Conservation (phyloP, 2,113 vertebrate genomes). For the Pogonocichla stellata region DNA sequence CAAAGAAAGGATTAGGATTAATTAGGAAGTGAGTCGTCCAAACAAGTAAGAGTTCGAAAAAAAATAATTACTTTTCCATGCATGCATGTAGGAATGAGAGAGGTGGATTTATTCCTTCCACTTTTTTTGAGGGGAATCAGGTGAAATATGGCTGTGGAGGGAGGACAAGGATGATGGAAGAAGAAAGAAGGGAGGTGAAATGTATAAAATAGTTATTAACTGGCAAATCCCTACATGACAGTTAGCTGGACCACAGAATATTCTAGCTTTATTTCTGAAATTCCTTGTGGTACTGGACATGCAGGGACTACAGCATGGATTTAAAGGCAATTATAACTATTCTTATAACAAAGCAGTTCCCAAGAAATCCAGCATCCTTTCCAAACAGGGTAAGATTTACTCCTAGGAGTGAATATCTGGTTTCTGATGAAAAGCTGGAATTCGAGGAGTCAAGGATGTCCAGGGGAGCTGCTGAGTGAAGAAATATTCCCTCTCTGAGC, state of each 20-base stretch:
- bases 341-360: not conserved
- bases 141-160: not conserved
- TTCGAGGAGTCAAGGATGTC: not conserved
- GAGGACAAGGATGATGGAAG: not conserved
- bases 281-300: not conserved
- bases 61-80: slow-evolving; percentile 23
- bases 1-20: slow-evolving; percentile 55
- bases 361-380: not conserved
- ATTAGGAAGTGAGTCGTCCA: not conserved
- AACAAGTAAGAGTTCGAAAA: slow-evolving; percentile 5
- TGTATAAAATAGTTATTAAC: not conserved
- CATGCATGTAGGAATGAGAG: not conserved
- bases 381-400: not conserved
- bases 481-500: not conserved
- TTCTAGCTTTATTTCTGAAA: not conserved
- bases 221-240: not conserved
- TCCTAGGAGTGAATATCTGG: not conserved
- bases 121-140: not conserved
- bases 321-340: not conserved
- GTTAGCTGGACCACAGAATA: not conserved
- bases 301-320: not conserved
- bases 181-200: not conserved
- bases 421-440: not conserved
- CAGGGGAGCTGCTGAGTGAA: not conserved
- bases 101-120: not conserved